These are phyloP conservation scores for Myiozetetes cayanensis DNA, from an alignment of 2,113 vertebrate genomes.

Conservation along the genomic window DNA sequence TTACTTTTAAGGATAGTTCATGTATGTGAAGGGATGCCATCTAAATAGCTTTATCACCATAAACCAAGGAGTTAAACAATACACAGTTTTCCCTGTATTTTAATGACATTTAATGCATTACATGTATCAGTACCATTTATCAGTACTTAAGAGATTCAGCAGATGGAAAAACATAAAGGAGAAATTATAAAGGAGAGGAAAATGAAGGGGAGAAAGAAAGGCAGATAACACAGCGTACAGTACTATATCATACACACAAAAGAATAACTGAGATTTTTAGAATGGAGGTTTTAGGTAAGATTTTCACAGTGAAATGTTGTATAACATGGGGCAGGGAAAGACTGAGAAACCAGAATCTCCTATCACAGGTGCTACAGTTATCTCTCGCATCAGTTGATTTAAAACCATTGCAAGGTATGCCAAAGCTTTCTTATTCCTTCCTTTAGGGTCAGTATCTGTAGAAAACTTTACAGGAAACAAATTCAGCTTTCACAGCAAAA, in stretches of 20 bases:
- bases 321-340: background rate
- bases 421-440: background rate
- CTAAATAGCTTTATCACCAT: background rate
- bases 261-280: background rate
- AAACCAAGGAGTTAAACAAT: background rate
- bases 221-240: background rate
- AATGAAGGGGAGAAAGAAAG: background rate
- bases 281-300: background rate
- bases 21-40: background rate
- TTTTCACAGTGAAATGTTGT: background rate
- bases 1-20: background rate
- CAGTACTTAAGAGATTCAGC: background rate
- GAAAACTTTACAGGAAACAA: background rate
- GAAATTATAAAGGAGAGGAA: background rate
- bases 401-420: background rate
- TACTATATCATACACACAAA: background rate
- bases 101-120: background rate
- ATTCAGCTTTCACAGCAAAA: background rate
- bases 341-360: background rate
- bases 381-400: background rate
- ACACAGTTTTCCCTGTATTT: background rate
- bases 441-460: background rate
- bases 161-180: background rate
- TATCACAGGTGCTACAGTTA: background rate
- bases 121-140: background rate